Evolutionary conservation across 2,888 invertebrate genomes (phyloP).

Genomic region (Agrotis clavis): DNA sequence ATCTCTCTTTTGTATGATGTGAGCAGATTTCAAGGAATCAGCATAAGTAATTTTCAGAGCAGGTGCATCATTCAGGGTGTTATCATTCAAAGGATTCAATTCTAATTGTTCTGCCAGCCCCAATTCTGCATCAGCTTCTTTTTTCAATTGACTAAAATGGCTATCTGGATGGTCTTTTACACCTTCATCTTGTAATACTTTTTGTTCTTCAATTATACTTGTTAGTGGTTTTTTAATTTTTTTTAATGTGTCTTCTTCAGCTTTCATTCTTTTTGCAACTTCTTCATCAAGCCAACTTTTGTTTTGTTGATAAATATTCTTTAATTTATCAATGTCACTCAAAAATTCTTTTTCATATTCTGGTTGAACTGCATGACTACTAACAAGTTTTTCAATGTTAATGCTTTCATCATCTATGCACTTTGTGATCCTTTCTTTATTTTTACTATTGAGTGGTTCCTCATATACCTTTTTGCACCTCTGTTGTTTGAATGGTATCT

Average conservation of each 20-base stretch:
- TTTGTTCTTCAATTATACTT: conserved; percentile 68
- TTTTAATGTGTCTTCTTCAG: conserved; percentile 71
- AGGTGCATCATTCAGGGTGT: conserved; percentile 38
- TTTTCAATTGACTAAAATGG: conserved; percentile 37
- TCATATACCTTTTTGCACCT: conserved; percentile 87
- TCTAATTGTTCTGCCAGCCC: conserved; percentile 22
- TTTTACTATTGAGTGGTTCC: conserved; percentile 81
- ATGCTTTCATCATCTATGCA: conserved; percentile 78
- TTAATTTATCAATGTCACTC: conserved; percentile 80
- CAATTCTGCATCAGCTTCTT: conserved; percentile 47
- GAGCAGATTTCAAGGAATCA: conserved; percentile 79
- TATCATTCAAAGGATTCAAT: conserved; percentile 38
- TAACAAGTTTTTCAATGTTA: conserved; percentile 66
- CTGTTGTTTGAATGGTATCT: conserved; percentile 74
- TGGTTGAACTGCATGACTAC: conserved; percentile 69
- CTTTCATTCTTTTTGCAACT: conserved; percentile 76
- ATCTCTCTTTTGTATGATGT: conserved; percentile 67
- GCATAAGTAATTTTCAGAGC: conserved; percentile 81
- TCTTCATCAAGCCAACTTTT: conserved; percentile 86
- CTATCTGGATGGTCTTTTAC: conserved; percentile 50
- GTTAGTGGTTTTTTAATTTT: conserved; percentile 70
- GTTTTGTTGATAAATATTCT: conserved; percentile 83
- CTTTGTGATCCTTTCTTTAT: conserved; percentile 77
- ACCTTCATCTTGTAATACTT: conserved; percentile 63
- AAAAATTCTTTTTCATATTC: conserved; percentile 81